Base-by-base conservation (phyloP, 2,888 invertebrate genomes). In the Zelleria hepariella region DNA sequence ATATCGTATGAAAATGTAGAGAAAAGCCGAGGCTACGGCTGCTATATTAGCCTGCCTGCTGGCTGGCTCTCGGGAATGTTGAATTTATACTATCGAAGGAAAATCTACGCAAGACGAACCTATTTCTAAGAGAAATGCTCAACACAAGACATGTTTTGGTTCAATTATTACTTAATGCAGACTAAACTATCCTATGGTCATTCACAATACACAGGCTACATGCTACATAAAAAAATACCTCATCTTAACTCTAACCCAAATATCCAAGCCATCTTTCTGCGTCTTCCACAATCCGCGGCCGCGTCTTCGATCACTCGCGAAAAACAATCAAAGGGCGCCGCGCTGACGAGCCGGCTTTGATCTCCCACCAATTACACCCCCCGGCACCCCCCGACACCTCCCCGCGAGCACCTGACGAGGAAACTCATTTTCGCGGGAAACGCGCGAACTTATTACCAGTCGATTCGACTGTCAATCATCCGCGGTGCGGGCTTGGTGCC, bases 281-380 rank as follows among this genome's bases (percentile, higher is more conserved):
- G 15, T 10, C 32, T 42, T 10, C 32, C 32, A 42, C 32, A 42
- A 42, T 2, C 3, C 32, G 32, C 32, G 32, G 32, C n/a, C n/a
- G n/a, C n/a, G n/a, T 42, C 59, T 56, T 64, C 71, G 73, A 73
- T 74, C 70, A 70, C 70, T 64, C 71, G 68, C 78, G 82, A 82
- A 85, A 86, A 86, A 85, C 85, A 83, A 85, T 85, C 84, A 82
- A 85, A 86, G 79, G 83, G 80, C 78, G 80, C 85, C 84, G 84
- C 82, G 66, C 82, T 74, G 76, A 75, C 72, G 70, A 66, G 73
- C 74, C 75, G 75, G 53, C 68, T 78, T 79, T 80, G 80, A 65
- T 64, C 55, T 80, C 74, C 68, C 74, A 73, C 79, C 82, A 82
- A 84, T 83, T 84, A 83, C 79, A 70, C 73, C 73, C 73, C 71